Evolutionary conservation across 2,888 invertebrate species (phyloP).

Genomic region (Slavum lentiscoides): DNA sequence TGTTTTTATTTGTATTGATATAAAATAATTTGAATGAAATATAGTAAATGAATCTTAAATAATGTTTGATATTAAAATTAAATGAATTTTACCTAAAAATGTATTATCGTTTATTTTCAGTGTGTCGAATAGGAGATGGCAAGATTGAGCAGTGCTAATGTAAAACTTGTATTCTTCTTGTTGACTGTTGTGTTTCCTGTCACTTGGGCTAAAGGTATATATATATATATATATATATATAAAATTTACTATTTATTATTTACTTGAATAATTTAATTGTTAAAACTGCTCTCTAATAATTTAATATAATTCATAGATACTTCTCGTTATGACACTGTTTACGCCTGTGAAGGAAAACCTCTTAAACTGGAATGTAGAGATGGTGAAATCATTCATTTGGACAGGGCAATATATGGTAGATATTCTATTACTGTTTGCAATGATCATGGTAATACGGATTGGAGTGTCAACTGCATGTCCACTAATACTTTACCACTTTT

Average conservation of each 20-base stretch:
- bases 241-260: not conserved
- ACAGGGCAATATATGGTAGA: slow-evolving; percentile 91
- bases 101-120: slow-evolving; percentile 34
- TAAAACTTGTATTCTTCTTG: slow-evolving; percentile 50
- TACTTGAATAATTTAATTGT: not conserved
- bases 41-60: not conserved
- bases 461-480: slow-evolving; percentile 96
- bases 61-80: not conserved
- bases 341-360: slow-evolving; percentile 91
- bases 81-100: not conserved
- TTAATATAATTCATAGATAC: slow-evolving; percentile 64
- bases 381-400: slow-evolving; percentile 86
- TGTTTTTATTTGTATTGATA: not conserved
- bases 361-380: slow-evolving; percentile 85
- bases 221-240: slow-evolving; percentile 4
- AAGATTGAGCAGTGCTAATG: slow-evolving; percentile 44
- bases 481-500: slow-evolving; percentile 84
- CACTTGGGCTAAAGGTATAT: slow-evolving; percentile 41
- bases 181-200: slow-evolving; percentile 44
- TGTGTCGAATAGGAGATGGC: slow-evolving; percentile 49
- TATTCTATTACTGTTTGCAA: slow-evolving; percentile 96
- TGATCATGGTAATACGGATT: slow-evolving; percentile 92
- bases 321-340: slow-evolving; percentile 85
- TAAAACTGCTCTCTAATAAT: slow-evolving; percentile 54
- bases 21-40: not conserved